A percentile compares a stretch with the other conserved stretches of the same genome.
These are phyloP conservation scores for Dryoscopus gambensis DNA, from an alignment of 2,113 vertebrate species.

Conservation along the genomic window DNA sequence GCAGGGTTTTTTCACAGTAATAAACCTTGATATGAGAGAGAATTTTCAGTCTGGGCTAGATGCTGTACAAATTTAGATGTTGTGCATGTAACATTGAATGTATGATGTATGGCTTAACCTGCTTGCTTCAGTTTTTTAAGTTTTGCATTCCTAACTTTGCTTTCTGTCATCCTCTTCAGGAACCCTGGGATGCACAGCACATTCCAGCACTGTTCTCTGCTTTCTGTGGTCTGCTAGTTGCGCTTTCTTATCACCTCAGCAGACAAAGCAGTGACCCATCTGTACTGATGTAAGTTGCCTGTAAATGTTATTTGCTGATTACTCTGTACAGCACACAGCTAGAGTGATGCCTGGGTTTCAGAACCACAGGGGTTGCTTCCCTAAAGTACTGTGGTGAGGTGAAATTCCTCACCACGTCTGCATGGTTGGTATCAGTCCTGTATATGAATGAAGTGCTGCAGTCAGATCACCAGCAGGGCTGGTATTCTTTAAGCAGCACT, in stretches of 20 bases:
- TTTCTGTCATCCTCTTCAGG: constrained; percentile 72
- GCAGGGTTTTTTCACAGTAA: neutral
- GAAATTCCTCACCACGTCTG: neutral
- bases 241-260: constrained; percentile 94
- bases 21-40: neutral
- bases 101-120: neutral
- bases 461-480: neutral
- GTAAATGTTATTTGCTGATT: neutral
- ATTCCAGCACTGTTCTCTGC: constrained; percentile 93
- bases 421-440: neutral
- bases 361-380: neutral
- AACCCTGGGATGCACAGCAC: constrained; percentile 94
- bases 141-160: neutral
- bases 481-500: neutral
- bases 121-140: neutral
- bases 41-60: neutral
- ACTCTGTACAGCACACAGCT: neutral
- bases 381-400: neutral
- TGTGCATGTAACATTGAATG: neutral
- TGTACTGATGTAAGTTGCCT: constrained; percentile 83
- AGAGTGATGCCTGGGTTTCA: neutral
- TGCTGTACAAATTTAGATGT: neutral
- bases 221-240: constrained; percentile 93
- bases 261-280: constrained; percentile 95
- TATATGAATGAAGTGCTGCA: neutral